Conservation (phyloP, 1,140 invertebrate genomes). For the Spodoptera frugiperda region DNA sequence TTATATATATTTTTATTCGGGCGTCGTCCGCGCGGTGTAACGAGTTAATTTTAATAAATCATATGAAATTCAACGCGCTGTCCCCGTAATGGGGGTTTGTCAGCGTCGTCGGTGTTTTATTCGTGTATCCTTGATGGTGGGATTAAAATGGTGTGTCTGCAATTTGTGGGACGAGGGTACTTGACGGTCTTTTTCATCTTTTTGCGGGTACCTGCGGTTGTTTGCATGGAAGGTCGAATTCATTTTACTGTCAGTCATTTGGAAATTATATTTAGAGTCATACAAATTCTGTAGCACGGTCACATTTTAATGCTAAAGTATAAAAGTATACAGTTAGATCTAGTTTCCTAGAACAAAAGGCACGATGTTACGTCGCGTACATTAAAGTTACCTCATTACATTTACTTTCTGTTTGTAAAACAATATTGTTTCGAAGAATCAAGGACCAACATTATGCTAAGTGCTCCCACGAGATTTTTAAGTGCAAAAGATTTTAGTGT, state of each 20-base stretch:
- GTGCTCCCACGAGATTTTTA: slow-evolving; percentile 25
- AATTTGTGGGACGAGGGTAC: slow-evolving; percentile 21
- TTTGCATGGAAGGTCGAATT: not conserved
- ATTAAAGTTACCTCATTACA: no score
- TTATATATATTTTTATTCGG: slow-evolving; percentile 39
- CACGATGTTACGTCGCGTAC: no score
- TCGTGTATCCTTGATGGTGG: slow-evolving; percentile 29
- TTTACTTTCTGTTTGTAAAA: no score
- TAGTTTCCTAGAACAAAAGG: no score
- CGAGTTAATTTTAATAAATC: slow-evolving; percentile 42
- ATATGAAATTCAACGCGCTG: slow-evolving; percentile 31
- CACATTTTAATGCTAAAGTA: no score
- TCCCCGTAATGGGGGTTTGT: slow-evolving; percentile 12
- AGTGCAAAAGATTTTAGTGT: slow-evolving; percentile 30
- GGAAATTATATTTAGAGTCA: no score
- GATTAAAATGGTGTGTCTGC: slow-evolving; percentile 33
- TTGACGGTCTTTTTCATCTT: slow-evolving; percentile 7
- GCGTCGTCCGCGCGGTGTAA: slow-evolving; percentile 16
- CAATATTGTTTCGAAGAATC: not conserved
- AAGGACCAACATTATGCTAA: slow-evolving; percentile 4
- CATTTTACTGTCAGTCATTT: no score
- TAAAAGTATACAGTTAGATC: no score
- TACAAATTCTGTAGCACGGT: no score
- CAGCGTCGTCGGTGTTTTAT: slow-evolving; percentile 21
- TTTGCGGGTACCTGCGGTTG: not conserved